Conservation (phyloP, 2,888 invertebrate species). For the Achlya flavicornis region DNA sequence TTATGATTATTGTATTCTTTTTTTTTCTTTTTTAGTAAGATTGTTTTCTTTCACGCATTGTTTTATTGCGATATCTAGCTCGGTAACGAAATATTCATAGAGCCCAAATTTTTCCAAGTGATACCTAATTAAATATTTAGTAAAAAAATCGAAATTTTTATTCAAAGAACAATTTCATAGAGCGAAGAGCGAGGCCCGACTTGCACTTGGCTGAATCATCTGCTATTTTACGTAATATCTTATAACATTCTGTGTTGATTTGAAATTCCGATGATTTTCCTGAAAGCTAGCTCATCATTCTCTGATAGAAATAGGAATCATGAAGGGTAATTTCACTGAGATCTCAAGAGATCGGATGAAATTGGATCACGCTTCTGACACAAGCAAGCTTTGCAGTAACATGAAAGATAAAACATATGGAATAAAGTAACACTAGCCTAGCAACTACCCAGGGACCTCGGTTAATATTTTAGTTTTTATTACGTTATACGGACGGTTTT, state of each 20-base stretch:
- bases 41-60: too few relatives aligned
- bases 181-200: too few relatives aligned
- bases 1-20: too few relatives aligned
- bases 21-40: too few relatives aligned
- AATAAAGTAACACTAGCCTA: neutral
- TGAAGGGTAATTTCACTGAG: neutral
- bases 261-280: neutral
- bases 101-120: too few relatives aligned
- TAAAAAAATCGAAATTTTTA: too few relatives aligned
- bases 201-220: too few relatives aligned
- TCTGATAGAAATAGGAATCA: neutral
- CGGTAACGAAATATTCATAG: too few relatives aligned
- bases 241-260: neutral
- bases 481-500: slow-evolving; percentile 1
- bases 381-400: slow-evolving; percentile 1
- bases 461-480: slow-evolving; percentile 6
- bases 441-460: neutral
- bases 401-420: slow-evolving; percentile 2
- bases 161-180: too few relatives aligned
- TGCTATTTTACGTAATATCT: too few relatives aligned
- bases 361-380: slow-evolving; percentile 6
- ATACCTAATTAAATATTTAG: too few relatives aligned
- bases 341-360: slow-evolving; percentile 8
- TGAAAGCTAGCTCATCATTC: neutral
- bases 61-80: too few relatives aligned